phyloP scores from a whole-genome alignment of 2,797 vertebrate species.

The Squalus acanthias region DNA sequence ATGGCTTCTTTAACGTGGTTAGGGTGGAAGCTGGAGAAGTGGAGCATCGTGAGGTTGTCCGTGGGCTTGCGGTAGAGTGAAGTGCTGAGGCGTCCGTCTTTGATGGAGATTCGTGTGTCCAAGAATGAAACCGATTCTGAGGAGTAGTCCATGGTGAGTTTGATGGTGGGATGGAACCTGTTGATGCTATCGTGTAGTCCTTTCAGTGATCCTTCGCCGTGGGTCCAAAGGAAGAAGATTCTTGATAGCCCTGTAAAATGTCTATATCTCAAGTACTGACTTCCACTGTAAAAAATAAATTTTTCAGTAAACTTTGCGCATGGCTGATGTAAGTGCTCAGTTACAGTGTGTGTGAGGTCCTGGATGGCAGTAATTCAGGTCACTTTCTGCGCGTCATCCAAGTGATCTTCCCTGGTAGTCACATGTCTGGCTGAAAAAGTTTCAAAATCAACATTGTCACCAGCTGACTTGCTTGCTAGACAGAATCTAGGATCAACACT shows the following conservation, averaged over 20 bases:
- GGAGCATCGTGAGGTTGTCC: too few relatives aligned
- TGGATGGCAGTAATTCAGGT: conserved; percentile 53
- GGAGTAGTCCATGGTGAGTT: too few relatives aligned
- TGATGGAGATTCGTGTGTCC: too few relatives aligned
- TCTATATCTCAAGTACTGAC: neutral
- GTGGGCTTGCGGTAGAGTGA: too few relatives aligned
- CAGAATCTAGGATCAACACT: conserved; percentile 64
- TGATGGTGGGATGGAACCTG: too few relatives aligned
- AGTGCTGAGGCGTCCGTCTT: too few relatives aligned
- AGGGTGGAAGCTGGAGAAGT: too few relatives aligned
- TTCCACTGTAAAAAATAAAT: neutral
- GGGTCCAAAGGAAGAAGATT: too few relatives aligned
- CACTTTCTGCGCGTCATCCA: conserved; percentile 55
- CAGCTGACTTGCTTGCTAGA: conserved; percentile 64
- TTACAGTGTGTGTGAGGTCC: conserved; percentile 48
- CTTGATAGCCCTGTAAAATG: neutral
- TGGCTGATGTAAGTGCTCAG: neutral
- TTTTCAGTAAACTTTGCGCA: neutral
- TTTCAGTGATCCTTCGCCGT: too few relatives aligned
- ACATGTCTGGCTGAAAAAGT: conserved; percentile 59
- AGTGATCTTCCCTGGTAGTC: conserved; percentile 53
- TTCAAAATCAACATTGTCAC: conserved; percentile 57
- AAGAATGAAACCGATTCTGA: too few relatives aligned
- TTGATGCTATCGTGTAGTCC: too few relatives aligned
- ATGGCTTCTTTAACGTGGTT: too few relatives aligned